Conservation (phyloP, 2,888 invertebrate species). For the Ophion obscuratus region DNA sequence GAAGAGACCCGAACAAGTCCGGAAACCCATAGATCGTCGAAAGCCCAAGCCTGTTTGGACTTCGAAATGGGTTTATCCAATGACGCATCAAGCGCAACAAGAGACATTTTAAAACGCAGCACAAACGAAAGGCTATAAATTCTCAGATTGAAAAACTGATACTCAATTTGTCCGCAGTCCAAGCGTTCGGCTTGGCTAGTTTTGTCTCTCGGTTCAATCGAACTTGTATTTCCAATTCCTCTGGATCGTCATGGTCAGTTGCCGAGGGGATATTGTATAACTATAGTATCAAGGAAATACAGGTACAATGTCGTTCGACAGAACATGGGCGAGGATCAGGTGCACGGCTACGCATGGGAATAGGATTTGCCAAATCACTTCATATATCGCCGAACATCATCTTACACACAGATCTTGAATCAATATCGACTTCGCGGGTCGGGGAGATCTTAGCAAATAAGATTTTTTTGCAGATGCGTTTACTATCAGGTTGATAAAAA, state of each 20-base stretch:
- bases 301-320: background rate
- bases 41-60: background rate
- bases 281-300: background rate
- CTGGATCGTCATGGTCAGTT: slow-evolving; percentile 48
- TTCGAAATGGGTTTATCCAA: slow-evolving; percentile 6
- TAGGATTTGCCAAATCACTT: slow-evolving; percentile 4
- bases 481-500: too few relatives aligned
- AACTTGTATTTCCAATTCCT: slow-evolving; percentile 54
- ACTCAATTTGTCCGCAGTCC: slow-evolving; percentile 11
- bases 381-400: background rate
- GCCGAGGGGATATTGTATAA: slow-evolving; percentile 1
- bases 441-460: too few relatives aligned
- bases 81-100: background rate
- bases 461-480: too few relatives aligned
- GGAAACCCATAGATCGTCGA: background rate
- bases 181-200: slow-evolving; percentile 21
- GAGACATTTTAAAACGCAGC: slow-evolving; percentile 14
- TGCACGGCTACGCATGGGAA: background rate
- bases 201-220: slow-evolving; percentile 55
- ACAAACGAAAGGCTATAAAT: slow-evolving; percentile 13
- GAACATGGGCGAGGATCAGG: background rate
- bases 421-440: background rate
- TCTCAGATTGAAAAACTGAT: slow-evolving; percentile 18
- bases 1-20: background rate
- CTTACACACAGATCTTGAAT: background rate